Base-by-base conservation (phyloP, 1,140 invertebrate species). In the Aricia agestis region DNA sequence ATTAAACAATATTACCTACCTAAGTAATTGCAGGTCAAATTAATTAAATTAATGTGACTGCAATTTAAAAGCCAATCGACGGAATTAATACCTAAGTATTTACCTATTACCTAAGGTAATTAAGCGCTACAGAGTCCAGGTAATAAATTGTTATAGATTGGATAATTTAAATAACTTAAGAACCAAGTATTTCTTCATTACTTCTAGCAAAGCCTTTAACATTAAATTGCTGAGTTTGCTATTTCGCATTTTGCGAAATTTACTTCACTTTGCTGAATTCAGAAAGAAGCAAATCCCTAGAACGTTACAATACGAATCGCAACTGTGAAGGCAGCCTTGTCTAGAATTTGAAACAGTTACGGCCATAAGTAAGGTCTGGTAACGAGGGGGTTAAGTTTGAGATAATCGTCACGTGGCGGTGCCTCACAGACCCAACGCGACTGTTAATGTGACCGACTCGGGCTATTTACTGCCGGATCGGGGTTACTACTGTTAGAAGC, bases 341-440 rank as follows among this genome's bases (percentile, higher is more conserved):
- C 67, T 67, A 52, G 70, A 74, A 72, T 74, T 74, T 78, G 42
- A 45, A 45, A 76, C 66, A 73, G 71, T 61, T 76, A 72, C 71
- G 77, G 82, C 84, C 84, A 77, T 83, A 86, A 86, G 85, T 83
- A 85, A 82, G 82, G 84, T 76, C 78, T 75, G n/a, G 81, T 83
- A 84, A 86, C 85, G 82, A 82, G 79, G 76, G 80, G 82, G 85
- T 87, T 87, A 87, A 84, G 78, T 89, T 83, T 83, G 83, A 89
- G 85, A 86, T 87, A 87, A 89, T 89, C 82, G 82, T 71, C 72
- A 76, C 80, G 74, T 71, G 78, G 74, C 76, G 80, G 81, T 82
- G 70, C 74, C 71, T 69, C 68, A 63, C 68, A 31, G 41, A 72
- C 77, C 86, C 76, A 45, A 83, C 81, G 81, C 82, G 76, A 73